A percentile compares a stretch with the other conserved stretches of the same genome.
Evolutionary conservation across 2,888 invertebrate genomes (phyloP).

Genomic region (Drosophila maculinotata): DNA sequence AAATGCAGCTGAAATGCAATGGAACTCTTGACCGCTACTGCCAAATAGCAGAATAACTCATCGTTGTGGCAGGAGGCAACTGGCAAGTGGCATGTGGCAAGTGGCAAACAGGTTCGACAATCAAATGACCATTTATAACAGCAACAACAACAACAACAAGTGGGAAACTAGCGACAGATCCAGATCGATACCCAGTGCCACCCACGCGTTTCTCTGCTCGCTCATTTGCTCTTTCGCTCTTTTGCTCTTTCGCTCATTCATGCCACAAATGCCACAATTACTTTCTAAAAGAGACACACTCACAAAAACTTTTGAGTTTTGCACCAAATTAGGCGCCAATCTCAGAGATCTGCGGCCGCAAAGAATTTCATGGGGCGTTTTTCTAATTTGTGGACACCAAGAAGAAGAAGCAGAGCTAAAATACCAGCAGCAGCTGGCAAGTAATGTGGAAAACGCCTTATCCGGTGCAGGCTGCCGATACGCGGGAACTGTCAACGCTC

Average conservation of each 20-base stretch:
- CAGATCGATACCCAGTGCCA: conserved; percentile 28
- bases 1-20: conserved; percentile 24
- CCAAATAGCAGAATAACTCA: conserved; percentile 51
- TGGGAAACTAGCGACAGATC: conserved; percentile 10
- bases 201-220: conserved; percentile 53
- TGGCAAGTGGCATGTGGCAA: too few relatives aligned
- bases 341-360: conserved; percentile 28
- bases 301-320: conserved; percentile 66
- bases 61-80: conserved; percentile 8
- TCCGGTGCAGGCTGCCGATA: conserved; percentile 62
- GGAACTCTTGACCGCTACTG: conserved; percentile 26
- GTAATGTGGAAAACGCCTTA: conserved; percentile 79
- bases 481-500: conserved; percentile 68
- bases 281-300: conserved; percentile 67
- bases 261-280: conserved; percentile 66
- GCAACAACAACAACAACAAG: conserved; percentile 21
- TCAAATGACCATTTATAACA: conserved; percentile 76
- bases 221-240: too few relatives aligned
- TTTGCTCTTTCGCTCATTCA: conserved; percentile 37
- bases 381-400: conserved; percentile 69
- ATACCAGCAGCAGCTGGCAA: conserved; percentile 52
- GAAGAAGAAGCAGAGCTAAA: conserved; percentile 26
- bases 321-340: conserved; percentile 80
- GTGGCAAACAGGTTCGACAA: conserved; percentile 65
- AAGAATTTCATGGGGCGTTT: conserved; percentile 79